These are phyloP conservation scores for Anaspis maculata DNA, from an alignment of 2,888 invertebrate species.

Conservation along the genomic window DNA sequence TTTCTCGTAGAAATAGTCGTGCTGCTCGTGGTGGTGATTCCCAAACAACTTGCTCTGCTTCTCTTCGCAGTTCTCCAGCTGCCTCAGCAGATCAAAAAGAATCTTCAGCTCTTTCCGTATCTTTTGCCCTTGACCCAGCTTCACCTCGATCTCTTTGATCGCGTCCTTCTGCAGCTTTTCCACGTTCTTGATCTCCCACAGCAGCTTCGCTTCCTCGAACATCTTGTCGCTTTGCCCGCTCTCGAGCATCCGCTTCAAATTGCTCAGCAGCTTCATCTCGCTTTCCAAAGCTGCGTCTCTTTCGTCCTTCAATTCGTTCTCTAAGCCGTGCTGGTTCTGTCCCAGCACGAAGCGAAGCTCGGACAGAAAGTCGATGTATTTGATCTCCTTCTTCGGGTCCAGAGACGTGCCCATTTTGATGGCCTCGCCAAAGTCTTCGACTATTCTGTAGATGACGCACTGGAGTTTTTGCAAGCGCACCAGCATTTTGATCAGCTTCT, in stretches of 20 bases:
- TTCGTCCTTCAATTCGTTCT: constrained; percentile 45
- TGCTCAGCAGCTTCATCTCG: constrained; percentile 28
- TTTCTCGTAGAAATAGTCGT: background rate
- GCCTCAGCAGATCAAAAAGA: constrained; percentile 33
- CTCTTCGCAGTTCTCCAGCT: constrained; percentile 26
- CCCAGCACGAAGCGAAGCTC: constrained; percentile 50
- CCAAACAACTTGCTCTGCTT: constrained; percentile 15
- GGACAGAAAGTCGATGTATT: constrained; percentile 40
- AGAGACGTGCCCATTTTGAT: constrained; percentile 43
- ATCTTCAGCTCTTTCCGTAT: constrained; percentile 41
- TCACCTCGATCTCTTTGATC: constrained; percentile 35
- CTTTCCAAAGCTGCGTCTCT: constrained; percentile 41
- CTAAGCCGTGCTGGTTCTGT: constrained; percentile 48
- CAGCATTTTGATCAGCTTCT: constrained; percentile 29
- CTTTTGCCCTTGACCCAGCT: constrained; percentile 23
- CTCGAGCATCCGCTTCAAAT: constrained; percentile 42
- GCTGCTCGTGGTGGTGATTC: constrained; percentile 17
- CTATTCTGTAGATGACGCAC: constrained; percentile 29
- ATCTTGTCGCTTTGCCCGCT: constrained; percentile 38
- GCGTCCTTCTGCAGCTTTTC: constrained; percentile 37
- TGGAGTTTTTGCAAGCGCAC: constrained; percentile 35
- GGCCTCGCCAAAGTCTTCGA: constrained; percentile 31
- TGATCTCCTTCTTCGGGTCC: constrained; percentile 46
- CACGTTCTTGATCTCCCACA: constrained; percentile 38
- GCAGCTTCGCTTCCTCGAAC: constrained; percentile 33